Conservation (phyloP, 2,113 vertebrate genomes). For the Lamprologus sp. region DNA sequence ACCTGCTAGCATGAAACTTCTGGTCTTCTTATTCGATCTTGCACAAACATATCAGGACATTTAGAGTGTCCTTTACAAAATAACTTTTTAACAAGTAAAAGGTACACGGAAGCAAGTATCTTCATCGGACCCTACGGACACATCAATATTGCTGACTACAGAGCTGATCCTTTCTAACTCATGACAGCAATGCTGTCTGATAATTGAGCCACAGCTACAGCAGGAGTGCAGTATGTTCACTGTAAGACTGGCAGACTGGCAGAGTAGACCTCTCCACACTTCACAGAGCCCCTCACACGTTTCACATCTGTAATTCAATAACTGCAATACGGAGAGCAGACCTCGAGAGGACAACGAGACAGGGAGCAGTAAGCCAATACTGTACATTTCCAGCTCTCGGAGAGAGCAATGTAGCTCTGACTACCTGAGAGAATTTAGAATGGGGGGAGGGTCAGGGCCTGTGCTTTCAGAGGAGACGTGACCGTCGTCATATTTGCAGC, state of each 20-base stretch:
- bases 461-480: constrained; percentile 59
- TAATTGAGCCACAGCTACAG: background rate
- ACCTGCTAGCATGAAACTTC: background rate
- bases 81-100: background rate
- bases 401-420: constrained; percentile 21
- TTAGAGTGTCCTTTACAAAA: background rate
- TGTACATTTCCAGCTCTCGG: constrained; percentile 5
- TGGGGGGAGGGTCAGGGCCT: background rate
- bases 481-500: constrained; percentile 33
- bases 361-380: constrained; percentile 16
- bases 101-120: background rate
- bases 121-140: constrained; percentile 19
- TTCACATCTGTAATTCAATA: background rate
- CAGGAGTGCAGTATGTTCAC: background rate
- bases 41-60: background rate
- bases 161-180: background rate
- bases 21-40: background rate
- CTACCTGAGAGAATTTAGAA: constrained; percentile 56
- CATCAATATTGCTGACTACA: constrained; percentile 18
- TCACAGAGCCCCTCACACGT: constrained; percentile 30
- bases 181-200: background rate
- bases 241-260: background rate
- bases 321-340: background rate
- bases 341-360: background rate
- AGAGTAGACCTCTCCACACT: background rate